These are phyloP conservation scores for silkworm (Bombyx mori) DNA, from an alignment of 1,140 invertebrate genomes.

Conservation along the genomic window ASM3026992v2 NC_085124.1:13604001-13604500, in stretches of 20 bases:
- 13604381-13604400: no score
- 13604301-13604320: no score
- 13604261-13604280: no score
- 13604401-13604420: no score
- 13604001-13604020: neutral
- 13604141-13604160: constrained; percentile 93
- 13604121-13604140: constrained; percentile 88
- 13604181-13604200: constrained; percentile 92
- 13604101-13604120: constrained; percentile 79
- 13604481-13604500: no score
- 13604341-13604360: no score
- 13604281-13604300: no score
- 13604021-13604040: constrained; percentile 2
- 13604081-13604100: constrained; percentile 41
- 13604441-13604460: no score
- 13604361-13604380: no score
- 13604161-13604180: constrained; percentile 89
- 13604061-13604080: constrained; percentile 49
- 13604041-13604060: constrained; percentile 56
- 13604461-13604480: no score
- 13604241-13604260: constrained; percentile 33
- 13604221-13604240: constrained; percentile 91
- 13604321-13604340: no score
- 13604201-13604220: constrained; percentile 93
- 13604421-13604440: no score